Evolutionary conservation across 1,140 invertebrate species (phyloP).

Genomic region (Drosophila auraria): DNA sequence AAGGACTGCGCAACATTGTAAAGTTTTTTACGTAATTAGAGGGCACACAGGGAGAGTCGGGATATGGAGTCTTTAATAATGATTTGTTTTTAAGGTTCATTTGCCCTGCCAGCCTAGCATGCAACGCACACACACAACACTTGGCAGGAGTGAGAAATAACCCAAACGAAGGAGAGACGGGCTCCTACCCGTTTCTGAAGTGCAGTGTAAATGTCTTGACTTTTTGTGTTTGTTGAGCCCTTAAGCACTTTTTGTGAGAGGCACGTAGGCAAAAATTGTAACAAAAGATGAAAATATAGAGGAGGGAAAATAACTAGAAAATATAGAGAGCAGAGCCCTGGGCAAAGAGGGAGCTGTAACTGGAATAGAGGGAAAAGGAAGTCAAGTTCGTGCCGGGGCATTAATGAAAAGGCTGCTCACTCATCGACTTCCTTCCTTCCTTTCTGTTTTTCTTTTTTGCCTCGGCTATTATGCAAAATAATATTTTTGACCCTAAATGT

Average conservation of each 20-base stretch:
- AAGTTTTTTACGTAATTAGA: constrained; percentile 79
- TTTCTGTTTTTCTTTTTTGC: not conserved
- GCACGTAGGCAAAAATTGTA: constrained; percentile 49
- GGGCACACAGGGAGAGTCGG: constrained; percentile 60
- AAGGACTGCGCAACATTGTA: constrained; percentile 56
- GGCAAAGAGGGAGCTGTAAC: not conserved
- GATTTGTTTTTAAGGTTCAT: constrained; percentile 78
- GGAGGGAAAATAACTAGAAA: constrained; percentile 21
- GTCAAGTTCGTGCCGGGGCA: constrained; percentile 45
- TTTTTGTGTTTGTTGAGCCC: constrained; percentile 81
- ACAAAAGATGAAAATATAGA: constrained; percentile 52
- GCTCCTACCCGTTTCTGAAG: constrained; percentile 43
- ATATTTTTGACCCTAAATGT: constrained; percentile 49
- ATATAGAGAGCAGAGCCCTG: constrained; percentile 5
- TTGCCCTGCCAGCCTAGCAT: constrained; percentile 50
- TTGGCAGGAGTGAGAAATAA: constrained; percentile 6
- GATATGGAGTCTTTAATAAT: constrained; percentile 65
- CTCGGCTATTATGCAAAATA: constrained; percentile 37
- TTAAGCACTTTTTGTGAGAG: constrained; percentile 63
- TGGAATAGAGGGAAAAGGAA: constrained; percentile 14
- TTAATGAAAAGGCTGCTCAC: constrained; percentile 57
- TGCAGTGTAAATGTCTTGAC: constrained; percentile 83
- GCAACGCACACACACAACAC: not conserved
- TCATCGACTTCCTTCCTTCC: constrained; percentile 44
- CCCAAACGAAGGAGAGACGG: constrained; percentile 11